Conservation (phyloP, 2,797 vertebrate genomes). For the Syndactyla subalaris region DNA sequence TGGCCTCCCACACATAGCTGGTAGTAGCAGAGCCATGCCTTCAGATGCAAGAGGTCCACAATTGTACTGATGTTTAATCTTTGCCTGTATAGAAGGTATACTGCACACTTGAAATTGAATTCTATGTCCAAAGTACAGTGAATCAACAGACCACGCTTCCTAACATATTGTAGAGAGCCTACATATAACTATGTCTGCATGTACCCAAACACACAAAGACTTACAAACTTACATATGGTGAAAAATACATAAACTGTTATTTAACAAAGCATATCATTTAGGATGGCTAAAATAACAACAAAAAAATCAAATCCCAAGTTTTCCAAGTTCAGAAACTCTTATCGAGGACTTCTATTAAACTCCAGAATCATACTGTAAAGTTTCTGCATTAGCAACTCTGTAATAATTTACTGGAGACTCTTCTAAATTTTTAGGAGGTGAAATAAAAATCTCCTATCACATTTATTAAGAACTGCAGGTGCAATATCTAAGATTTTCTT, state of each 20-base stretch:
- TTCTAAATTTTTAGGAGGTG: neutral
- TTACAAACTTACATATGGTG: neutral
- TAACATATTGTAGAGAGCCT: neutral
- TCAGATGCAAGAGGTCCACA: neutral
- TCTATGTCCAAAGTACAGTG: neutral
- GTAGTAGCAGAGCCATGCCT: neutral
- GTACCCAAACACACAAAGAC: neutral
- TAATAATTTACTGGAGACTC: neutral
- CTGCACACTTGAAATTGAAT: neutral
- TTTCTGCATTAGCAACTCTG: neutral
- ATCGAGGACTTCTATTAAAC: neutral
- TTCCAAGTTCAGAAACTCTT: neutral
- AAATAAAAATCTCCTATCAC: neutral
- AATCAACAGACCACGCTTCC: neutral
- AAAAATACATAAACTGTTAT: neutral
- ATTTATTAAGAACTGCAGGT: neutral
- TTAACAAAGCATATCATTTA: neutral
- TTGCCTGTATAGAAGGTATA: neutral
- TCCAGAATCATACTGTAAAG: neutral
- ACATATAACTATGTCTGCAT: fast-evolving
- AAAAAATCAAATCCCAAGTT: neutral
- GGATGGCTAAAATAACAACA: neutral
- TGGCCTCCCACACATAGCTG: neutral
- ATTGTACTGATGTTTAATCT: neutral
- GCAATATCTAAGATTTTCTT: neutral